Percentiles rank a stretch among this genome's conserved stretches.
These are phyloP conservation scores for Mastomys coucha DNA, from an alignment of 2,113 vertebrate species.

Conservation along the genomic window DNA sequence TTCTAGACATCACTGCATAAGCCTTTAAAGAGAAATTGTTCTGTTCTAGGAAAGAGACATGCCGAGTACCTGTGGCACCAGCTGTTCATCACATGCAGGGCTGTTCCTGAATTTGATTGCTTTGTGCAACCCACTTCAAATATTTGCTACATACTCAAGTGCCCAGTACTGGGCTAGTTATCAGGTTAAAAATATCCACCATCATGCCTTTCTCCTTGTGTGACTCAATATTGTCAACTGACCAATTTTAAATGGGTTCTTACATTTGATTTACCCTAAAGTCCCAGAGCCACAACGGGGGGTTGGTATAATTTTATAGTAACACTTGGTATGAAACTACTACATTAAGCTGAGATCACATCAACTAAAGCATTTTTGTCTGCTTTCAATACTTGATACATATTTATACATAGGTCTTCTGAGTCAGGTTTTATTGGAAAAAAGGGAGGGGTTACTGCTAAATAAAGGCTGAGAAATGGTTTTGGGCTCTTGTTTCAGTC, in stretches of 20 bases:
- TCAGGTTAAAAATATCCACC: background rate
- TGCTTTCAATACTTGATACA: background rate
- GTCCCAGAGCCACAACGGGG: background rate
- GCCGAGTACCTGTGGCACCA: background rate
- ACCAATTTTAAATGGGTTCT: background rate
- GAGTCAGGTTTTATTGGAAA: constrained; percentile 36
- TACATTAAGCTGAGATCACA: background rate
- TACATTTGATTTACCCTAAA: background rate
- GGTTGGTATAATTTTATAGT: constrained; percentile 8
- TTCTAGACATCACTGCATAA: background rate
- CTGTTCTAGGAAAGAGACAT: background rate
- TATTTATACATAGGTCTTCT: background rate
- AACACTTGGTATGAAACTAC: background rate
- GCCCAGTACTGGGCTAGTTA: background rate
- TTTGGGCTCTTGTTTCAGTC: background rate
- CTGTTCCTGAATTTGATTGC: background rate
- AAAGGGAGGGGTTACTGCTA: background rate
- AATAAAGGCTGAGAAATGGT: constrained; percentile 31
- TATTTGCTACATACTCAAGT: background rate
- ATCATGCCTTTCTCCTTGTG: background rate
- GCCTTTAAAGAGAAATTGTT: background rate
- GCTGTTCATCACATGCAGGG: background rate
- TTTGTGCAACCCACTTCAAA: background rate
- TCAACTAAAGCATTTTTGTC: constrained; percentile 30
- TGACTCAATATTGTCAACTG: background rate